Percentiles rank a stretch among this genome's conserved stretches.
These are phyloP conservation scores for Noctua janthina DNA, from an alignment of 2,888 invertebrate genomes.

Conservation along the genomic window DNA sequence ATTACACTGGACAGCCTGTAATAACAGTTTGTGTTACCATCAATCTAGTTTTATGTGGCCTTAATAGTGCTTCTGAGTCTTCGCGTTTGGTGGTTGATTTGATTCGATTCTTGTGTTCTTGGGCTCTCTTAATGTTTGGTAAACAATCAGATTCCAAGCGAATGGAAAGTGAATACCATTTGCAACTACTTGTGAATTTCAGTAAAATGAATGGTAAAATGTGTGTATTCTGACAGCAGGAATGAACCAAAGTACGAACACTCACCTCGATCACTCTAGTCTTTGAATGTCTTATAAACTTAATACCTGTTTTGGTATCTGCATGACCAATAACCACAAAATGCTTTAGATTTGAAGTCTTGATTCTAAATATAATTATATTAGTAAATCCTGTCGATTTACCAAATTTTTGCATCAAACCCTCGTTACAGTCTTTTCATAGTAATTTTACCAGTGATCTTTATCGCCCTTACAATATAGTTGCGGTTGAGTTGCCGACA, in stretches of 20 bases:
- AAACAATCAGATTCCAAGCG: conserved; percentile 16
- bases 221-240: neutral
- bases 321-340: neutral
- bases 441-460: neutral
- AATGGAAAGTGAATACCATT: neutral
- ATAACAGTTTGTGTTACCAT: conserved; percentile 53
- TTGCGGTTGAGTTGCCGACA: neutral
- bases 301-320: neutral
- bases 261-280: no score
- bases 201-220: no score
- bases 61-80: conserved; percentile 49
- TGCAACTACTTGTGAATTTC: neutral
- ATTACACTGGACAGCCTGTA: conserved; percentile 49
- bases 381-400: neutral
- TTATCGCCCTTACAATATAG: neutral
- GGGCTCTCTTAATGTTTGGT: neutral
- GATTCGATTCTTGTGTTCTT: neutral
- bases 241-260: neutral
- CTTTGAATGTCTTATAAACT: neutral
- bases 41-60: conserved; percentile 58
- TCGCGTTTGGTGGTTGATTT: conserved; percentile 37
- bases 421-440: neutral
- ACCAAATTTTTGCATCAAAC: neutral
- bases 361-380: neutral
- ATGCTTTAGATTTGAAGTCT: neutral